Percentiles rank a stretch among this genome's conserved stretches.
These are phyloP conservation scores for Charaxes varanes DNA, from an alignment of 1,140 invertebrate species.

Conservation along the genomic window DNA sequence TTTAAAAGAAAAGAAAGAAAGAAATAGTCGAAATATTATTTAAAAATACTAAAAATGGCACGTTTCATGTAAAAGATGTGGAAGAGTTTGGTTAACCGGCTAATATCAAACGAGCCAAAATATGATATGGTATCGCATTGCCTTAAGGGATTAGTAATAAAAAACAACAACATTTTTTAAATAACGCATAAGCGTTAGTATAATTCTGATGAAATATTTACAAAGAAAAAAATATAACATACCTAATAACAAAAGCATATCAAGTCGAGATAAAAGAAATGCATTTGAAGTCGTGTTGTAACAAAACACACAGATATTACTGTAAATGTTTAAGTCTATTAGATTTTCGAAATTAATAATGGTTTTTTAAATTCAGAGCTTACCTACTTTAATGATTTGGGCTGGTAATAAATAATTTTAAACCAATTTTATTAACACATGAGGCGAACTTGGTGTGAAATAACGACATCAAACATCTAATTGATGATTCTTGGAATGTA, in stretches of 20 bases:
- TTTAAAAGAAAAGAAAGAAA: no score
- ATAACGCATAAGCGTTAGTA: slow-evolving; percentile 54
- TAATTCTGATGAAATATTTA: slow-evolving; percentile 69
- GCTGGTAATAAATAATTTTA: slow-evolving; percentile 1
- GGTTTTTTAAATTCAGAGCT: slow-evolving; percentile 23
- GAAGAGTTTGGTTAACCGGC: no score
- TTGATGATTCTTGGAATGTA: slow-evolving; percentile 16
- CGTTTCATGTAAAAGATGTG: no score
- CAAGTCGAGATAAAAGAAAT: slow-evolving; percentile 50
- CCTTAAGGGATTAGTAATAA: no score
- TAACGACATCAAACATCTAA: background rate
- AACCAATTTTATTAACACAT: background rate
- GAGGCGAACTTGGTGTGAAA: background rate
- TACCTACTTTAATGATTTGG: slow-evolving; percentile 22
- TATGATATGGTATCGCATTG: no score
- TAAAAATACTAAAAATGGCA: no score
- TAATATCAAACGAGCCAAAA: no score
- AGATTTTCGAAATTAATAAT: slow-evolving; percentile 16
- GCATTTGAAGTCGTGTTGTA: slow-evolving; percentile 29
- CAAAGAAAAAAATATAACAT: slow-evolving; percentile 63
- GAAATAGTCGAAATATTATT: no score
- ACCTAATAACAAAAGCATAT: slow-evolving; percentile 65
- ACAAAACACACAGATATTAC: slow-evolving; percentile 14
- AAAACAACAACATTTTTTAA: slow-evolving; percentile 18
- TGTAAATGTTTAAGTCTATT: slow-evolving; percentile 15